Evolutionary conservation across 2,113 vertebrate species (phyloP), one percentile per base, ranked within the genome.

Genomic region (Rattus rattus): DNA sequence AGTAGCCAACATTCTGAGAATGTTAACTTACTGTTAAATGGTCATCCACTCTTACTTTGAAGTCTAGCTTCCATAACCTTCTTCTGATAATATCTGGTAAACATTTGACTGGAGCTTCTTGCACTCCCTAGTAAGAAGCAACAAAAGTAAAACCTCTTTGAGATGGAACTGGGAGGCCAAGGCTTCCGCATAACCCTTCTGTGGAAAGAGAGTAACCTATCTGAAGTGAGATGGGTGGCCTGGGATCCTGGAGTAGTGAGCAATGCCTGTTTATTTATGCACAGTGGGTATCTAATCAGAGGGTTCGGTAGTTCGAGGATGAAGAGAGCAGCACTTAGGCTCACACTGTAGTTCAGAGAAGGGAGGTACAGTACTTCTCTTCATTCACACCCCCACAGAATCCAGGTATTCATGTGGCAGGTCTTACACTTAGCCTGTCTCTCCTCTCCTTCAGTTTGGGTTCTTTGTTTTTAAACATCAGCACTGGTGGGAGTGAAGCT

Each of bases 301-400:
- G 26, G 17, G 56, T 83, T 88, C 75, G 49, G 11, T 96, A 76
- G 77, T 97, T 91, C 97, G 61, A 97, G 77, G 83, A 6, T 92
- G n/a, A 87, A 95, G 49, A 36, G 67, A 28, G 3, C 26, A 88
- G 52, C 89, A 94, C 77, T 5, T 81, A 52, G 94, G 67, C n/a
- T 72, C 88, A 54, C 36, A 88, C n/a, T 24, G 16, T 56, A 94
- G 54, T 7, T 49, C 83, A n/a, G 76, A 76, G 17, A 0, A 7
- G 94, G 61, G 75, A 88, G 88, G 90, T 30, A 3, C 24, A n/a
- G 52, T 20, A 2, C 61, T 97, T 86, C 43, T 90, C 10, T 3
- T 69, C 56, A 30, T 88, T 95, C 1, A 0, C 0, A 12, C 77
- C 1, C 52, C 90, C 67, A 92, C 7, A 80, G 17, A n/a, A 10